Evolutionary conservation across 1,140 invertebrate species (phyloP).

Genomic region (Danaus melanippus): DNA sequence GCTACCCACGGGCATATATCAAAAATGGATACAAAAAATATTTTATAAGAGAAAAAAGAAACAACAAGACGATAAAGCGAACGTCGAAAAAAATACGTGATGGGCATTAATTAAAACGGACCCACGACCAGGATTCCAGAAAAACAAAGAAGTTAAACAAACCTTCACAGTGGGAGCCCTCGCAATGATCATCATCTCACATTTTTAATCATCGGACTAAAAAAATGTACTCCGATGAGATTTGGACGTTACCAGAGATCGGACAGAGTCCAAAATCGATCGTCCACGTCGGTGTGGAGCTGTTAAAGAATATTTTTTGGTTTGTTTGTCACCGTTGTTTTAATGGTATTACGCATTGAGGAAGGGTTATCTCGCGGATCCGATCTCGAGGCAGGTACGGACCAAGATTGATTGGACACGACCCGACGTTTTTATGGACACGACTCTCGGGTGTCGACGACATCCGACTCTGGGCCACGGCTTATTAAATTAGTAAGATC

Average conservation of each 20-base stretch:
- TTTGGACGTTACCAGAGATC: conserved; percentile 25
- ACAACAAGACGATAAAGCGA: conserved; percentile 45
- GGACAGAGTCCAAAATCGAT: conserved; percentile 12
- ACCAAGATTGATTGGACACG: conserved; percentile 63
- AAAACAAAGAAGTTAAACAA: conserved; percentile 70
- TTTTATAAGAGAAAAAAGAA: conserved; percentile 26
- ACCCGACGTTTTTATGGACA: conserved; percentile 62
- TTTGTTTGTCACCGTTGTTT: conserved; percentile 71
- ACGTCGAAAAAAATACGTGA: conserved; percentile 69
- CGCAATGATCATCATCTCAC: conserved; percentile 69
- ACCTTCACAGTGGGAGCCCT: conserved; percentile 68
- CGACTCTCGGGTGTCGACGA: conserved; percentile 57
- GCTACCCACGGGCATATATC: conserved; percentile 64
- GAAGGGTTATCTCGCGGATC: conserved; percentile 65
- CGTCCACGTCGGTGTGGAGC: conserved; percentile 31
- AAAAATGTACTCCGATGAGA: conserved; percentile 30
- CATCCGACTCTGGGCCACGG: conserved; percentile 40
- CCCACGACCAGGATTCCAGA: conserved; percentile 66
- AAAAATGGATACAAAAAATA: conserved; percentile 46
- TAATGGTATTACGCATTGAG: conserved; percentile 69
- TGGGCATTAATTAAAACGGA: conserved; percentile 71
- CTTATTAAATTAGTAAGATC: conserved; percentile 64
- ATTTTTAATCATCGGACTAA: conserved; percentile 67
- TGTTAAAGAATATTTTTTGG: conserved; percentile 66
- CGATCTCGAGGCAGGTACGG: conserved; percentile 61